Percentiles rank a stretch among this genome's conserved stretches.
Evolutionary conservation across 2,888 invertebrate genomes (phyloP).

Genomic region (Anaspis maculata): DNA sequence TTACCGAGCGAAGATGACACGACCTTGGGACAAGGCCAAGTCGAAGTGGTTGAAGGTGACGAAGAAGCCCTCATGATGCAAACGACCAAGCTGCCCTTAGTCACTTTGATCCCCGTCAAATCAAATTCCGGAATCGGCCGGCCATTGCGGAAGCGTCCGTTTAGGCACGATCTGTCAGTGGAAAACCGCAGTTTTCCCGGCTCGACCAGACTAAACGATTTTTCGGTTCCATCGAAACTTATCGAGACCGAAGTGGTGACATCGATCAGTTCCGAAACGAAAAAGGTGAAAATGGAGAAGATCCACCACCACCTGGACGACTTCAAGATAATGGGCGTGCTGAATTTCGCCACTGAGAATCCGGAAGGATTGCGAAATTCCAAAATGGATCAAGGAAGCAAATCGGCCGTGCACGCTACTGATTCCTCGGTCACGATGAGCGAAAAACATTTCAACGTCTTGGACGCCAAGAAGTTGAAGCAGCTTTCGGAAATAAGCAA

Average conservation of each 20-base stretch:
- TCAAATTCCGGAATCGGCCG: slow-evolving; percentile 70
- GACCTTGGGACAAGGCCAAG: slow-evolving; percentile 34
- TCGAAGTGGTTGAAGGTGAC: slow-evolving; percentile 36
- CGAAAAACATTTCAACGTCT: slow-evolving; percentile 17
- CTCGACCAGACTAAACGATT: slow-evolving; percentile 9
- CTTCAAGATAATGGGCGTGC: slow-evolving; percentile 30
- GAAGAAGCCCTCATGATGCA: slow-evolving; percentile 33
- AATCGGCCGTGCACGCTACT: slow-evolving; percentile 18
- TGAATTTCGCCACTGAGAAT: slow-evolving; percentile 34
- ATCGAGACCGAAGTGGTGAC: slow-evolving; percentile 24
- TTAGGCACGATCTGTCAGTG: slow-evolving; percentile 29
- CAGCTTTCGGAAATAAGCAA: slow-evolving; percentile 51
- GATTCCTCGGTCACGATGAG: slow-evolving; percentile 22
- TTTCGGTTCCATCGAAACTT: slow-evolving; percentile 12
- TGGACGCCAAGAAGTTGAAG: slow-evolving; percentile 39
- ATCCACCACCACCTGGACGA: slow-evolving; percentile 20
- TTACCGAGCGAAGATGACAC: slow-evolving; percentile 14
- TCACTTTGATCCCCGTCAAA: slow-evolving; percentile 67
- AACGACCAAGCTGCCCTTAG: slow-evolving; percentile 41
- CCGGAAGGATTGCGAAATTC: slow-evolving; percentile 24
- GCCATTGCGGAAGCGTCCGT: slow-evolving; percentile 58
- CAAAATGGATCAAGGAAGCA: slow-evolving; percentile 25
- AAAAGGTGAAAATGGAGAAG: slow-evolving; percentile 17
- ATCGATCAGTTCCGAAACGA: slow-evolving; percentile 13
- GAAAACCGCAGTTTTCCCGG: slow-evolving; percentile 34